Conservation (phyloP, 1,140 invertebrate genomes). For the Musca domestica region DNA sequence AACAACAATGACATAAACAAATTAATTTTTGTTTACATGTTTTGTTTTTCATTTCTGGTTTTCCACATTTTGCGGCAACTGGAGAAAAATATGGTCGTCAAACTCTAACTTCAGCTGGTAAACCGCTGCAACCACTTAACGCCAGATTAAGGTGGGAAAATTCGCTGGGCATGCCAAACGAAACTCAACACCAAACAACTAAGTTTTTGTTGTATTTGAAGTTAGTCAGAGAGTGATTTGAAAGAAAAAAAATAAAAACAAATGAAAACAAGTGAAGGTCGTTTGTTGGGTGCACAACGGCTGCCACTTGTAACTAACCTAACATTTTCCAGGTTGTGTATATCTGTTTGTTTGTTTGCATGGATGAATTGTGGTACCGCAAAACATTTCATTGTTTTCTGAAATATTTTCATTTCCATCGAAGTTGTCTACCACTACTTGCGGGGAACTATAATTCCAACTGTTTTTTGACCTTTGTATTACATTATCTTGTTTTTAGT, state of each 20-base stretch:
- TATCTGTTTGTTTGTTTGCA: background rate
- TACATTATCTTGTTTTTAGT: too few species aligned
- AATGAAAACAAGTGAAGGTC: slow-evolving; percentile 1
- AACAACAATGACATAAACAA: background rate
- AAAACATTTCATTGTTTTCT: too few species aligned
- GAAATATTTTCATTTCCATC: too few species aligned
- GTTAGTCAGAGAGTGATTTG: background rate
- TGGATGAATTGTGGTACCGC: too few species aligned
- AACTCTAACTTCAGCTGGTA: background rate
- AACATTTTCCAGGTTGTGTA: background rate
- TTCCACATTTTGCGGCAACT: background rate
- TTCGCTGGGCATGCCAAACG: too few species aligned
- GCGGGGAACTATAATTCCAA: too few species aligned
- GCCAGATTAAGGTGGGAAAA: slow-evolving; percentile 14
- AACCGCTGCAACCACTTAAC: background rate
- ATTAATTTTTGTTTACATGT: slow-evolving; percentile 1
- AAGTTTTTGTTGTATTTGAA: too few species aligned
- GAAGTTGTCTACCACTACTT: too few species aligned
- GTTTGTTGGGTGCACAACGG: background rate
- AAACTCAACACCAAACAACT: too few species aligned
- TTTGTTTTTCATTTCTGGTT: too few species aligned
- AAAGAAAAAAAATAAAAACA: background rate
- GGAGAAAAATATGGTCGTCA: background rate
- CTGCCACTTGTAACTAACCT: slow-evolving; percentile 1
- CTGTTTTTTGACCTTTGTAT: too few species aligned